Evolutionary conservation across 2,797 vertebrate genomes (phyloP), one percentile per base, ranked within the genome.

Genomic region (Delichon dasypus): DNA sequence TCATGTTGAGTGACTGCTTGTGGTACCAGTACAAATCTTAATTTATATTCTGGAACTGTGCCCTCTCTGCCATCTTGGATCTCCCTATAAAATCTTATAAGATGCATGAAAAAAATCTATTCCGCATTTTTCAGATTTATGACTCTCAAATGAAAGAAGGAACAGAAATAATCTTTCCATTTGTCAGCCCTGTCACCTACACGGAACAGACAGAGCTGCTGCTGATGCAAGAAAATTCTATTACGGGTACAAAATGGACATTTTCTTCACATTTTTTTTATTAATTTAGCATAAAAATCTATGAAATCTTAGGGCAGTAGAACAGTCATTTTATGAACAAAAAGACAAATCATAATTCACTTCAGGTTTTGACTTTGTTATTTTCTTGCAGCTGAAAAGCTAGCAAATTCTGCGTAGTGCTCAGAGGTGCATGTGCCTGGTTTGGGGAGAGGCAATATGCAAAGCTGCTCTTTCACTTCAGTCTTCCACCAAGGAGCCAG

Each of bases 81-180:
- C 83, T 93, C 89, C 91, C 83, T 82, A 64, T 58, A 91, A 96
- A 94, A 93, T 84, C 89, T 95, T 93, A 76, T 27, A 94, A 96
- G 74, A 94, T 93, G 85, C 89, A 95, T 12, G 19, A 88, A 95
- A 89, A 91, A 95, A 96, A 94, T 91, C 88, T 91, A 97, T 95
- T 94, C 53, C 8, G 11, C 64, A 72, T 95, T 96, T 96, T 96
- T 95, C 85, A 97, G 94, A 96, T 96, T 97, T 97, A 95, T 96
- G 95, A 79, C 76, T 95, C 80, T 94, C 91, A 95, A 95, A 96
- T 92, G 54, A 68, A 87, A 93, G 84, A 93, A 95, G 87, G 74
- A 95, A 90, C 68, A 94, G 84, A 96, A 97, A 96, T 94, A 86
- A 95, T 93, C 93, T 62, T 96, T 94, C 75, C 84, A 96, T 97